Conservation (phyloP, 2,888 invertebrate genomes). For the Torymus texanus region DNA sequence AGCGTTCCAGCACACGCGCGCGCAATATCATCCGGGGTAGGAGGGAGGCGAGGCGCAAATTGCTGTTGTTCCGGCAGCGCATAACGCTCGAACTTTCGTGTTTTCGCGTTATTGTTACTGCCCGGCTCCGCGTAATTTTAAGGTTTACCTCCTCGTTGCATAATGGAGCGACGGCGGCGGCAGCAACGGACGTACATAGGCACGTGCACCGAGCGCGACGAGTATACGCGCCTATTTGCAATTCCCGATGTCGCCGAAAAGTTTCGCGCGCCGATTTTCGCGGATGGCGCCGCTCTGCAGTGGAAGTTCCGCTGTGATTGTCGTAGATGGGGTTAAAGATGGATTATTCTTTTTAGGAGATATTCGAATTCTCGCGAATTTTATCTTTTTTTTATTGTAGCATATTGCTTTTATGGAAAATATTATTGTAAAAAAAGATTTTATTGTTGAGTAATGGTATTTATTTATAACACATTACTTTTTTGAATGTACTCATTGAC, state of each 20-base stretch:
- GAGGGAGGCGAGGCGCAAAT: slow-evolving; percentile 38
- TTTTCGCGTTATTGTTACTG: slow-evolving; percentile 53
- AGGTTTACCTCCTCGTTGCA: slow-evolving; percentile 44
- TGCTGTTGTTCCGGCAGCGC: slow-evolving; percentile 41
- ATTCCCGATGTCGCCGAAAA: slow-evolving; percentile 25
- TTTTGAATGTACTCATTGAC: too few relatives aligned
- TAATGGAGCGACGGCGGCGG: slow-evolving; percentile 35
- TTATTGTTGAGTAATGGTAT: too few relatives aligned
- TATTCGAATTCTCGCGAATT: too few relatives aligned
- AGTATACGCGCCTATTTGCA: slow-evolving; percentile 31
- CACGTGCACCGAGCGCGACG: slow-evolving; percentile 3
- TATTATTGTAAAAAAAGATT: too few relatives aligned
- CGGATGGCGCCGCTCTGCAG: too few relatives aligned
- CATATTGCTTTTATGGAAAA: too few relatives aligned
- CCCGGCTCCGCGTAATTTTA: slow-evolving; percentile 38
- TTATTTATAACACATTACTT: too few relatives aligned
- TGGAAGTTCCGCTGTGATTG: not conserved
- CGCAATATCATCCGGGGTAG: too few relatives aligned
- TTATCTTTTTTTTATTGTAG: too few relatives aligned
- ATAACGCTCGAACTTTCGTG: slow-evolving; percentile 50
- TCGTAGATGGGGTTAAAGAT: too few relatives aligned
- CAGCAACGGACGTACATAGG: not conserved
- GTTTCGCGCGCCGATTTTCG: slow-evolving; percentile 1
- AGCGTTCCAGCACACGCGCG: too few relatives aligned
- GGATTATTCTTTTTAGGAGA: too few relatives aligned